Evolutionary conservation across 2,113 vertebrate genomes (phyloP).

Genomic region (Haemorhous mexicanus): DNA sequence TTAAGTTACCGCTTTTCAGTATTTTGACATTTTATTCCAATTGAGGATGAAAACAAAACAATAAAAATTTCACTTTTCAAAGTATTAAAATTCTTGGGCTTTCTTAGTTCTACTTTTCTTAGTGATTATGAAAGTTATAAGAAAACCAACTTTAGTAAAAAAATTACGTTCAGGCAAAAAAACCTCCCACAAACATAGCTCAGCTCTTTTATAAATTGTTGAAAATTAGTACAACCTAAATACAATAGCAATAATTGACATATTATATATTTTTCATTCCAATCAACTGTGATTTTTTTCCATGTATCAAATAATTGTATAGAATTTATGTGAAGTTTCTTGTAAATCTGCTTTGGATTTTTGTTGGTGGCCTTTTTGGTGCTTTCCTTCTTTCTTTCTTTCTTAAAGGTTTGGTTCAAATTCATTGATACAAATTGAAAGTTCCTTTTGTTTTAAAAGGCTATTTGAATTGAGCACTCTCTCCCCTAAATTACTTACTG

Average conservation of each 20-base stretch:
- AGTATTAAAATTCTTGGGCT: not conserved
- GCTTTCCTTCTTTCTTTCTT: not conserved
- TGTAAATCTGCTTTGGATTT: not conserved
- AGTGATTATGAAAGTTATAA: not conserved
- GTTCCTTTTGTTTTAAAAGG: not conserved
- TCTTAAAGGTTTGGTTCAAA: not conserved
- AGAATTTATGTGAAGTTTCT: not conserved
- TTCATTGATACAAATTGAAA: not conserved
- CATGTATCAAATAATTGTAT: not conserved
- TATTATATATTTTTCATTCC: not conserved
- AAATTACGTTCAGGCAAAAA: not conserved
- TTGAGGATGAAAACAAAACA: not conserved
- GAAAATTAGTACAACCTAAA: not conserved
- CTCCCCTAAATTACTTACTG: not conserved
- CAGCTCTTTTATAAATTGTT: not conserved
- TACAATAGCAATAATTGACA: not conserved
- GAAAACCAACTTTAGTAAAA: not conserved
- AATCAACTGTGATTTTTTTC: not conserved
- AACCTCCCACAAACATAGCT: rapidly evolving
- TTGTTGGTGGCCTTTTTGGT: rapidly evolving
- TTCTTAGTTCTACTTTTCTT: not conserved
- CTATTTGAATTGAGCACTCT: not conserved
- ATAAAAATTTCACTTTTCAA: not conserved
- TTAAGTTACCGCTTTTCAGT: not conserved
- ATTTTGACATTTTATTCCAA: not conserved